These are phyloP conservation scores for Chirona hameri DNA, from an alignment of 2,888 invertebrate species.

Conservation along the genomic window DNA sequence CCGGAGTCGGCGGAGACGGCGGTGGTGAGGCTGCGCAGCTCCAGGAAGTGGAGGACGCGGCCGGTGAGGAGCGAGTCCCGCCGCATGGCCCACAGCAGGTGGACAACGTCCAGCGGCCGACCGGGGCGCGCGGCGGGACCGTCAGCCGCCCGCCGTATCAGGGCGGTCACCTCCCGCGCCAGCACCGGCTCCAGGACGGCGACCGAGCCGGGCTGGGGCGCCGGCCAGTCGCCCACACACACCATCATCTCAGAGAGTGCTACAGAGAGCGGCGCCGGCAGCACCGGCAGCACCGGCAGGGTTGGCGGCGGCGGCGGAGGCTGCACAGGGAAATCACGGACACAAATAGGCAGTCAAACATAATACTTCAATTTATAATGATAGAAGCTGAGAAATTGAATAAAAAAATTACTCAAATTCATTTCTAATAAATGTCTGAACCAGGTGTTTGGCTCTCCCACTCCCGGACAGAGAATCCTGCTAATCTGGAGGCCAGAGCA, in stretches of 20 bases:
- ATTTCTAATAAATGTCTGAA: too few relatives aligned
- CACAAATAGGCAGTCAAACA: too few relatives aligned
- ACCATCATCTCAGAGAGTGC: neutral
- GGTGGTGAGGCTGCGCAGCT: neutral
- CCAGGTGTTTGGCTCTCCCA: too few relatives aligned
- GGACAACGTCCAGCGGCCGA: neutral
- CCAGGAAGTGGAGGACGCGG: neutral
- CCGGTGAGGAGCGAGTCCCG: neutral
- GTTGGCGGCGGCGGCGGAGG: too few relatives aligned
- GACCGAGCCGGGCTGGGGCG: neutral
- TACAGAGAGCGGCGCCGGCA: too few relatives aligned
- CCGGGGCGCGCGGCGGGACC: neutral
- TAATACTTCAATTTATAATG: too few relatives aligned
- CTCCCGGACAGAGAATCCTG: too few relatives aligned
- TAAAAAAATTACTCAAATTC: too few relatives aligned
- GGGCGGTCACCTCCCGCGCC: neutral
- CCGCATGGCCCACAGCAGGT: neutral
- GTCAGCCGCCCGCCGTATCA: neutral
- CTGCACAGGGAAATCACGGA: too few relatives aligned
- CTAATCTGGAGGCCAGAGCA: too few relatives aligned
- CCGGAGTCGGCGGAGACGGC: neutral
- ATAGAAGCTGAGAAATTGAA: too few relatives aligned
- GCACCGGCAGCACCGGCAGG: too few relatives aligned
- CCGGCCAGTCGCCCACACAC: neutral
- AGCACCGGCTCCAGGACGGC: neutral